Conservation (phyloP, 1,140 invertebrate species). For the Pararge aegeria region DNA sequence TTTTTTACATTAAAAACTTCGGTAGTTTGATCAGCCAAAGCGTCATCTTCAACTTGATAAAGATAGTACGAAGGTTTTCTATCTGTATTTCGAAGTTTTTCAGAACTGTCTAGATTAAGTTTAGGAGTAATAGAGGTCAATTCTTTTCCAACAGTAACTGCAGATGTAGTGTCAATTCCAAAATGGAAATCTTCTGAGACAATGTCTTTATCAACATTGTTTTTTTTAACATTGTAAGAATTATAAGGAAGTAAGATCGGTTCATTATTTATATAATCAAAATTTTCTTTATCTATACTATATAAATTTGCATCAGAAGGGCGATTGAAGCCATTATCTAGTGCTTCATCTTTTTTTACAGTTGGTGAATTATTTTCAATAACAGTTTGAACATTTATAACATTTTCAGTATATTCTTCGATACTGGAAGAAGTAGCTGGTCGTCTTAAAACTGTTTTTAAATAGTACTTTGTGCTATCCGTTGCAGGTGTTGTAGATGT, state of each 20-base stretch:
- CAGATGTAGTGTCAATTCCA: conserved; percentile 31
- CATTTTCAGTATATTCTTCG: conserved; percentile 27
- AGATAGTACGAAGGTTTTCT: conserved; percentile 58
- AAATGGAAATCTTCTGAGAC: conserved; percentile 12
- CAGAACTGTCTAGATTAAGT: conserved; percentile 28
- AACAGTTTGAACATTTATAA: conserved; percentile 25
- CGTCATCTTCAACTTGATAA: conserved; percentile 57
- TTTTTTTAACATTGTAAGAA: conserved; percentile 61
- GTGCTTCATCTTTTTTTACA: conserved; percentile 2
- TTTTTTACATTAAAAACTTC: conserved; percentile 65
- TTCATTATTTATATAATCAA: conserved; percentile 38
- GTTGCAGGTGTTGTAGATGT: conserved; percentile 38
- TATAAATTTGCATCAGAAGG: conserved; percentile 4
- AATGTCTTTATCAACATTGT: conserved; percentile 36
- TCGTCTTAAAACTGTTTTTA: conserved; percentile 63
- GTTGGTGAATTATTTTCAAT: conserved; percentile 37
- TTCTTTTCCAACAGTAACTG: conserved; percentile 38
- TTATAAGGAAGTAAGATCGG: conserved; percentile 62
- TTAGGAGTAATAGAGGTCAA: conserved; percentile 38
- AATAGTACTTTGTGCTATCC: conserved; percentile 59
- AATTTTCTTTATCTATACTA: conserved; percentile 20
- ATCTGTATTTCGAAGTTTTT: conserved; percentile 34
- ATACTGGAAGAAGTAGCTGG: conserved; percentile 42
- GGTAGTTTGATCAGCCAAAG: conserved; percentile 59
- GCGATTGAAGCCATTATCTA: conserved; percentile 1